A percentile compares a stretch with the other conserved stretches of the same genome.
Conservation (phyloP, 2,113 vertebrate genomes). For the Salminus brasiliensis region DNA sequence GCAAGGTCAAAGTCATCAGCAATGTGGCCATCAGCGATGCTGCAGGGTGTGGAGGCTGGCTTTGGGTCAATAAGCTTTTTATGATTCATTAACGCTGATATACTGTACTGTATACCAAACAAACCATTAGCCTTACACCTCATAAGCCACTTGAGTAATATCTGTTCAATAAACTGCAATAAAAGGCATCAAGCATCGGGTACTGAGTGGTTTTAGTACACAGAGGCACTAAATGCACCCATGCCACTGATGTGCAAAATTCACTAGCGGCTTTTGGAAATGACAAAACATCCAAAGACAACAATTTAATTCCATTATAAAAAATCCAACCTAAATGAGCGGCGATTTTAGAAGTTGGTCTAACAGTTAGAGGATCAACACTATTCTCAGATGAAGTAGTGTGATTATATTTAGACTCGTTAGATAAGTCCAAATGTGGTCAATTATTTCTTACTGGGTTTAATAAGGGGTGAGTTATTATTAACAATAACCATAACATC, state of each 20-base stretch:
- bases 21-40: slow-evolving; percentile 27
- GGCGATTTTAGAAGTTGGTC: too few relatives aligned
- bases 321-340: too few relatives aligned
- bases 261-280: background rate
- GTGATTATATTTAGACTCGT: too few relatives aligned
- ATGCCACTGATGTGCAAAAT: background rate
- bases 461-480: too few relatives aligned
- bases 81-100: slow-evolving; percentile 45
- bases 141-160: slow-evolving; percentile 22
- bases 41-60: slow-evolving; percentile 14
- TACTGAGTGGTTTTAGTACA: slow-evolving; percentile 7
- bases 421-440: too few relatives aligned
- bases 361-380: too few relatives aligned
- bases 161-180: slow-evolving; percentile 8
- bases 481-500: too few relatives aligned
- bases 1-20: slow-evolving; percentile 23
- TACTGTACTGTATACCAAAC: slow-evolving; percentile 43
- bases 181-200: slow-evolving; percentile 28
- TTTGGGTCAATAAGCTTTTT: slow-evolving; percentile 41
- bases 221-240: background rate
- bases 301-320: background rate
- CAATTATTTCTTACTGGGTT: too few relatives aligned
- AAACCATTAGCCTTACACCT: slow-evolving; percentile 44
- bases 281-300: background rate
- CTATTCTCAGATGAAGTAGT: too few relatives aligned